Evolutionary conservation across 1,140 invertebrate species (phyloP).

Genomic region (Acromyrmex echinatior): DNA sequence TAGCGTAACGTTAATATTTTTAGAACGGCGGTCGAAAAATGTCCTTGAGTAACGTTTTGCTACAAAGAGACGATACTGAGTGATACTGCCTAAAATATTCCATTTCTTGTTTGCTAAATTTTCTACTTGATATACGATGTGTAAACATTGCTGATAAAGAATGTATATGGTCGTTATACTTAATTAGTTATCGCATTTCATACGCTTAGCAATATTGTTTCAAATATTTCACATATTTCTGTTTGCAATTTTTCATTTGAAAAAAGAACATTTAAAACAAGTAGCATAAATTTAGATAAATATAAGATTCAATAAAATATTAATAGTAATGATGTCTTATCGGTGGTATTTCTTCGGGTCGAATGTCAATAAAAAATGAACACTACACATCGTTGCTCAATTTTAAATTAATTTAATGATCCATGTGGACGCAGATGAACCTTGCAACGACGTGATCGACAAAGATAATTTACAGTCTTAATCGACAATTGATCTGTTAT

Average conservation of each 20-base stretch:
- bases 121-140: slow-evolving; percentile 5
- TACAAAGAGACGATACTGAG: not conserved
- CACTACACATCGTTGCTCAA: not conserved
- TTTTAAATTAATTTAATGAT: not conserved
- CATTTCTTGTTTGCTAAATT: slow-evolving; percentile 9
- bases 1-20: slow-evolving; percentile 32
- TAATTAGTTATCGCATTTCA: not conserved
- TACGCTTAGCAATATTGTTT: not conserved
- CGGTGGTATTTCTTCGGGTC: not conserved
- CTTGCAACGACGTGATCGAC: not conserved
- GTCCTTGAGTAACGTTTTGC: not conserved
- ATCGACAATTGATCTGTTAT: not conserved
- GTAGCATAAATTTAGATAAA: not conserved
- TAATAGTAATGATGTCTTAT: not conserved
- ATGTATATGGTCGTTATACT: not conserved
- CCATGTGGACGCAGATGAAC: not conserved
- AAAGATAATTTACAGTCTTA: not conserved
- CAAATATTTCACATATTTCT: not conserved
- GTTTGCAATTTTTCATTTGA: not conserved
- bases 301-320: slow-evolving; percentile 2
- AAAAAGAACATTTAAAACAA: not conserved
- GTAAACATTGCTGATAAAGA: slow-evolving; percentile 22
- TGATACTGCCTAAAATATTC: slow-evolving; percentile 17
- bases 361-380: slow-evolving; percentile 16
- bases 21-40: not conserved